A percentile compares a stretch with the other conserved stretches of the same genome.
phyloP scores from a whole-genome alignment of 2,888 invertebrate species.

The Neoascia interrupta region DNA sequence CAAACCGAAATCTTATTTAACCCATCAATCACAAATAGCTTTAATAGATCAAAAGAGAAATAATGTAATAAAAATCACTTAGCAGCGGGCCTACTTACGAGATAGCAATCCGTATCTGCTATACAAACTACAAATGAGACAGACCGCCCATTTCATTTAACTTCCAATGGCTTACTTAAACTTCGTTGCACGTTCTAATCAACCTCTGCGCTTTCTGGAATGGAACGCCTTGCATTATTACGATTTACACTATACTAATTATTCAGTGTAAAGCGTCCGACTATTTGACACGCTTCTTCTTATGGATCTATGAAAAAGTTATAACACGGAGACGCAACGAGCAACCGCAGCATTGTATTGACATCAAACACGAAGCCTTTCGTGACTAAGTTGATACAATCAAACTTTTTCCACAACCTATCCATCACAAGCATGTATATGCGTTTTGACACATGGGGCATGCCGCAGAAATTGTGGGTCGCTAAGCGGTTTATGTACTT shows the following conservation, averaged over 20 bases:
- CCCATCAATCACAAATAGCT: no score
- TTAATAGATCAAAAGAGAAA: no score
- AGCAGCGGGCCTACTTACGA: neutral
- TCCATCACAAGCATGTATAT: slow-evolving; percentile 14
- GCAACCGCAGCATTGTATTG: slow-evolving; percentile 31
- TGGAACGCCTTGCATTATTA: slow-evolving; percentile 25
- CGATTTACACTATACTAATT: slow-evolving; percentile 46
- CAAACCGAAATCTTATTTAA: no score
- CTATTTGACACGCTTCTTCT: slow-evolving; percentile 52
- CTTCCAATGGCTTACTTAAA: neutral
- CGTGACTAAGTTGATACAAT: slow-evolving; percentile 50
- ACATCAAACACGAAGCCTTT: slow-evolving; percentile 49
- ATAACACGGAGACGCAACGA: neutral
- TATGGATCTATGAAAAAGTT: slow-evolving; percentile 24
- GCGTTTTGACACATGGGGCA: slow-evolving; percentile 2
- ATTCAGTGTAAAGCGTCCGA: slow-evolving; percentile 53
- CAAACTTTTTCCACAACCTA: slow-evolving; percentile 16
- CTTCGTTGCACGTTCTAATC: no score
- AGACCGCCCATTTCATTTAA: slow-evolving; percentile 15
- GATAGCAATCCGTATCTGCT: slow-evolving; percentile 10
- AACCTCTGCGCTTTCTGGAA: neutral
- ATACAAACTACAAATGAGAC: slow-evolving; percentile 38
- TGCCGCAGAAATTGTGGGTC: no score
- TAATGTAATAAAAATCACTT: no score
- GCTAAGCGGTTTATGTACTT: no score